Evolutionary conservation across 2,797 vertebrate genomes (phyloP), one percentile per base, ranked within the genome.

Genomic region (Trachurus trachurus): DNA sequence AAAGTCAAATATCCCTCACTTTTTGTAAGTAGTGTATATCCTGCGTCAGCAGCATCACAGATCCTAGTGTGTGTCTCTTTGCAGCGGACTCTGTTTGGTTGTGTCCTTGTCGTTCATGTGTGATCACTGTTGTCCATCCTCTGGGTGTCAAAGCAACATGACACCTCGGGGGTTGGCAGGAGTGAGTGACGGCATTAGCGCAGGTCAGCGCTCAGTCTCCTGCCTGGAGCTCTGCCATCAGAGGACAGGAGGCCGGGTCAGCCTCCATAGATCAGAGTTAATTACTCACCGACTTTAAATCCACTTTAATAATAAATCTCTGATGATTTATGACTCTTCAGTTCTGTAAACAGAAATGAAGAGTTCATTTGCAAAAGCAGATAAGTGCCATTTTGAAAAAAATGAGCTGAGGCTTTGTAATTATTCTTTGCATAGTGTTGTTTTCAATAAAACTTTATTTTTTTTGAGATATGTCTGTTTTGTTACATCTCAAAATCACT

Each of bases 161-260:
- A 64, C 19, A 63, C 21, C 39, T 59, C 44, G 0, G 49, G 66
- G 54, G 16, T 22, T 49, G 65, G 63, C 68, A n/a, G 21, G 82
- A 66, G 26, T 26, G 26, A 26, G 80, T 63, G 71, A 81, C 44
- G 62, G 49, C 74, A 26, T 26, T 69, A 45, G 47, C 59, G 57
- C 11, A 34, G 71, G 63, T 58, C 74, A 7, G 56, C 0, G 17
- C 54, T 78, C 37, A n/a, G 56, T 45, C 53, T 54, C 56, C 45
- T 31, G 50, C 65, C 45, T 1, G 34, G 17, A 61, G 65, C 21
- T 53, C 37, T 56, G 53, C 57, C 39, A 81, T 50, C 19, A 42
- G 40, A 66, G 61, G 34, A 68, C 29, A 29, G 50, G 56, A 63
- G 22, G 54, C 53, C 22, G 12, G 7, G n/a, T 65, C 60, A 65